A percentile compares a stretch with the other conserved stretches of the same genome.
phyloP scores from a whole-genome alignment of 2,888 invertebrate genomes.

The Heliconius charithonia region DNA sequence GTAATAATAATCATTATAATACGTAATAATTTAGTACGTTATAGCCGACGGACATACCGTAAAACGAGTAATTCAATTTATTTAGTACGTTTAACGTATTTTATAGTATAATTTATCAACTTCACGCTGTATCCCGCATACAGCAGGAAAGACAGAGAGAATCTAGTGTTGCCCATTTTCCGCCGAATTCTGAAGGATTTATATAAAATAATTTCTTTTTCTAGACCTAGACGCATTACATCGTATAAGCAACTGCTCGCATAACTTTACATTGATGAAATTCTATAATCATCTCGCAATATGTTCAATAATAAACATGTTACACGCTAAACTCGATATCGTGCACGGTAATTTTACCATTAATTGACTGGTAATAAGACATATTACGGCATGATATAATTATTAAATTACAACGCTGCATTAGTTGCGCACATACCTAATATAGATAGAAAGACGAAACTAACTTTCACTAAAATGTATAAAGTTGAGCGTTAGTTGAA shows the following conservation, averaged over 20 bases:
- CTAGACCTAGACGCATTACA: constrained; percentile 3
- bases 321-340: constrained; percentile 12
- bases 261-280: constrained; percentile 35
- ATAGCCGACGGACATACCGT: background rate
- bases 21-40: background rate
- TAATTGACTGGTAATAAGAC: constrained; percentile 18
- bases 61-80: background rate
- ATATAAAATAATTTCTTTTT: background rate
- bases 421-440: constrained; percentile 33
- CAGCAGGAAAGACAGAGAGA: no score
- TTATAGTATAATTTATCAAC: background rate
- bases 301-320: constrained; percentile 16
- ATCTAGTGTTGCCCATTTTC: no score
- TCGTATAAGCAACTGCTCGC: background rate
- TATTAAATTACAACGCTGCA: constrained; percentile 19
- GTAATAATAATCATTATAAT: constrained; percentile 3
- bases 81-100: background rate
- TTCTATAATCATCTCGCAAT: constrained; percentile 33
- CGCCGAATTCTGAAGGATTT: no score
- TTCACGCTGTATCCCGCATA: no score
- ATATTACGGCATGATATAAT: constrained; percentile 26
- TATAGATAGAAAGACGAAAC: constrained; percentile 32
- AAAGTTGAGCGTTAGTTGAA: background rate
- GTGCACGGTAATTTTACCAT: constrained; percentile 31
- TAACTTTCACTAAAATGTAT: constrained; percentile 27